Evolutionary conservation across 2,888 invertebrate genomes (phyloP), one percentile per base, ranked within the genome.

Genomic region (Sminthurinus aureus): DNA sequence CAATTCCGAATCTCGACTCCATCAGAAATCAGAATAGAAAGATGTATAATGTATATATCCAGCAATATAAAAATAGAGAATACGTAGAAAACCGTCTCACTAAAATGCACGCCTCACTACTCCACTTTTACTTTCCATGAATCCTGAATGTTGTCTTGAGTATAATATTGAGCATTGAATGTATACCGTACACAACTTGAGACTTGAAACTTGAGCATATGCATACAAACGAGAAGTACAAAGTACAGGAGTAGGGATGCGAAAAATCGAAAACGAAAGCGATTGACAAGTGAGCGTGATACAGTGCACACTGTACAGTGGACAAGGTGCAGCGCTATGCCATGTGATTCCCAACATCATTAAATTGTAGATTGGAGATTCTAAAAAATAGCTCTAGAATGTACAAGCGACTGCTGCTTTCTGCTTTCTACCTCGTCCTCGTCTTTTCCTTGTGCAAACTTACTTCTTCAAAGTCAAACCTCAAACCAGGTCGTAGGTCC

Each of bases 51-150:
- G n/a, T n/a, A n/a, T n/a, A n/a, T n/a, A n/a, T n/a, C n/a, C n/a
- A n/a, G n/a, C n/a, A n/a, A n/a, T n/a, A 83, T 83, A 83, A 83
- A 82, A 85, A 76, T 82, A 83, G 83, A 85, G 83, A 85, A 38
- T 4, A 4, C 38, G 38, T 6, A 85, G 83, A n/a, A n/a, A n/a
- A n/a, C 83, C 81, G 67, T 79, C 83, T 85, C 85, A 82, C 3
- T 85, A 85, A 85, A 85, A 85, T 83, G 82, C 82, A 85, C 85
- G 82, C 85, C 83, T 83, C 85, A 81, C 51, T 69, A 79, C n/a
- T n/a, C n/a, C n/a, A n/a, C n/a, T n/a, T n/a, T n/a, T n/a, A n/a
- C 69, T 79, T 79, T 69, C 69, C 38, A 13, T 50, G 51, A 77
- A 58, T 77, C 22, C 9, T 38, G 38, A 38, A 6, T 38, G 38